Percentiles rank a stretch among this genome's conserved stretches.
Conservation (phyloP, 2,113 vertebrate genomes). For the Menidia beryllina region DNA sequence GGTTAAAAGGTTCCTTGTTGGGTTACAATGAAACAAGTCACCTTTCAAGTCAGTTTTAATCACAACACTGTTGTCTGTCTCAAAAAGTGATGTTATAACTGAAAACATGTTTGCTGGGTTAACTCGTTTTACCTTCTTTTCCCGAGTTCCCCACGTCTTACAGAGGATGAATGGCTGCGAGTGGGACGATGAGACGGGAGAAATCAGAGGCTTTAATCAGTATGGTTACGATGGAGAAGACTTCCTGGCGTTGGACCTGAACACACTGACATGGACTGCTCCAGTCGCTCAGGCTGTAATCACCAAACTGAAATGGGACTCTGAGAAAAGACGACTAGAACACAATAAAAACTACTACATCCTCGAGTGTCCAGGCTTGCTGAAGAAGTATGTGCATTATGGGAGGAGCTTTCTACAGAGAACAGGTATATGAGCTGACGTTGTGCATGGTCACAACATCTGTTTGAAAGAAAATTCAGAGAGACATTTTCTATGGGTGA, state of each 20-base stretch:
- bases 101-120: not conserved
- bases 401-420: constrained; percentile 19
- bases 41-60: too few relatives aligned
- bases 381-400: constrained; percentile 46
- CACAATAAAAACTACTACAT: constrained; percentile 20
- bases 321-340: fast-evolving
- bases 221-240: constrained; percentile 50
- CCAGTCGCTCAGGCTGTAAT: fast-evolving
- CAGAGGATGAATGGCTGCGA: constrained; percentile 45
- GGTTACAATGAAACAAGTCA: too few relatives aligned
- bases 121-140: not conserved
- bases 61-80: too few relatives aligned
- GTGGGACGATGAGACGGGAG: constrained; percentile 38
- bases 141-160: not conserved
- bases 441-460: not conserved
- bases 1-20: too few relatives aligned
- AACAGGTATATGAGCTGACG: constrained; percentile 4
- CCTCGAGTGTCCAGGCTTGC: constrained; percentile 47
- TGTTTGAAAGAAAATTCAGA: too few relatives aligned
- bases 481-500: too few relatives aligned
- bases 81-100: not conserved
- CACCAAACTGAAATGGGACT: constrained; percentile 41
- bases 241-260: constrained; percentile 55
- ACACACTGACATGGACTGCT: constrained; percentile 2
- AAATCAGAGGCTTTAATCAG: constrained; percentile 20